Percentiles rank a stretch among this genome's conserved stretches.
Conservation (phyloP, 1,140 invertebrate genomes). For the Ladona fulva region DNA sequence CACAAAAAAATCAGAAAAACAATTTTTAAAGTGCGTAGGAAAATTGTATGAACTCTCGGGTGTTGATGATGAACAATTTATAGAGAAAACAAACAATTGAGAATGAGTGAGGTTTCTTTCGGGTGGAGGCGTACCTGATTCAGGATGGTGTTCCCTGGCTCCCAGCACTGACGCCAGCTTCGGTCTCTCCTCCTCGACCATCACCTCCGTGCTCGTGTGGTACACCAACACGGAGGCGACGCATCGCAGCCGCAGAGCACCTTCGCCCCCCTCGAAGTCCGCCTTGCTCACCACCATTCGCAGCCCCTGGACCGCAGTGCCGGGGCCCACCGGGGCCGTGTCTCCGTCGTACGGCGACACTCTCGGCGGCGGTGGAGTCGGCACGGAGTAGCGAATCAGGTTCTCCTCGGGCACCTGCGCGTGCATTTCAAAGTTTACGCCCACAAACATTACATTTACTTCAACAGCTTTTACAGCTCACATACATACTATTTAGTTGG, state of each 20-base stretch:
- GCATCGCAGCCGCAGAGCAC: background rate
- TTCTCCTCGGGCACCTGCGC: background rate
- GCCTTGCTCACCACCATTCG: background rate
- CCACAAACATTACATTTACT: too few species aligned
- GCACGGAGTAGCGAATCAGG: background rate
- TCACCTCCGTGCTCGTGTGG: background rate
- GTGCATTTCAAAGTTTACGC: too few species aligned
- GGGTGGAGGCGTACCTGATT: background rate
- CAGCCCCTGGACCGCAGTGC: background rate
- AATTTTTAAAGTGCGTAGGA: too few species aligned
- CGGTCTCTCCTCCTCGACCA: slow-evolving; percentile 6
- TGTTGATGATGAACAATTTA: too few species aligned
- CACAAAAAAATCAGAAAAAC: too few species aligned
- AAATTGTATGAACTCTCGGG: too few species aligned
- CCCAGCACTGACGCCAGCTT: slow-evolving; percentile 14
- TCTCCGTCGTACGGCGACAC: background rate
- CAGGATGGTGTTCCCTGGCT: slow-evolving; percentile 4
- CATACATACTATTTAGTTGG: too few species aligned
- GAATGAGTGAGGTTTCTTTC: too few species aligned
- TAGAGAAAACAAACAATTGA: too few species aligned
- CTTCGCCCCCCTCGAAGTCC: background rate
- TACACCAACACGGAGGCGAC: background rate
- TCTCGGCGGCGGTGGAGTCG: background rate
- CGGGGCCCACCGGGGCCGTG: background rate
- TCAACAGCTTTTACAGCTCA: too few species aligned